A percentile compares a stretch with the other conserved stretches of the same genome.
Conservation (phyloP, 2,797 vertebrate genomes). For the Darevskia nairensis region DNA sequence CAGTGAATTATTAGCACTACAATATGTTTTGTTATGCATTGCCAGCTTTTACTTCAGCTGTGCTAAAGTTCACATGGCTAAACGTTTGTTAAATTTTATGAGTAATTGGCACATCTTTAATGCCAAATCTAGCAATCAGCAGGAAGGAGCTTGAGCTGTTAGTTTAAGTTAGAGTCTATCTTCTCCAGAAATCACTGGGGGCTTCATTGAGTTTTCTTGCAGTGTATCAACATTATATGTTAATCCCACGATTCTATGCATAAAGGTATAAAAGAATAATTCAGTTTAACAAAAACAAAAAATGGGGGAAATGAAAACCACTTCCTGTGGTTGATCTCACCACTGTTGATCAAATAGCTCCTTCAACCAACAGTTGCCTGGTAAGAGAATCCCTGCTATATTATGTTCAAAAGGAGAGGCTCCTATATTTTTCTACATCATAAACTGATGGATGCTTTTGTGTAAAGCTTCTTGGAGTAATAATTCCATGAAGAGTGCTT, state of each 20-base stretch:
- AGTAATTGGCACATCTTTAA: neutral
- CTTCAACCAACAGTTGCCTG: neutral
- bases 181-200: neutral
- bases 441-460: neutral
- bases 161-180: neutral
- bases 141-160: neutral
- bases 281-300: neutral
- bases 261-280: neutral
- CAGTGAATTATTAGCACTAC: neutral
- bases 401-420: neutral
- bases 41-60: neutral
- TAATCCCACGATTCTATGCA: neutral
- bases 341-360: neutral
- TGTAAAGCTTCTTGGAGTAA: neutral
- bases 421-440: neutral
- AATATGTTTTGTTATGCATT: slow-evolving; percentile 14
- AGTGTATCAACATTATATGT: neutral
- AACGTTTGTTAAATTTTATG: too few species aligned
- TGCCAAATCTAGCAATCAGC: neutral
- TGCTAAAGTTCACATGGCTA: neutral
- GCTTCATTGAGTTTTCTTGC: neutral
- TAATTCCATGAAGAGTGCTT: neutral
- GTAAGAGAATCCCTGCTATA: neutral
- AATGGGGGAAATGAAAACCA: slow-evolving; percentile 6
- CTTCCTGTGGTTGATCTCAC: neutral